Percentiles rank a stretch among this genome's conserved stretches.
Conservation (phyloP, 1,140 invertebrate species). For the Wasmannia auropunctata region DNA sequence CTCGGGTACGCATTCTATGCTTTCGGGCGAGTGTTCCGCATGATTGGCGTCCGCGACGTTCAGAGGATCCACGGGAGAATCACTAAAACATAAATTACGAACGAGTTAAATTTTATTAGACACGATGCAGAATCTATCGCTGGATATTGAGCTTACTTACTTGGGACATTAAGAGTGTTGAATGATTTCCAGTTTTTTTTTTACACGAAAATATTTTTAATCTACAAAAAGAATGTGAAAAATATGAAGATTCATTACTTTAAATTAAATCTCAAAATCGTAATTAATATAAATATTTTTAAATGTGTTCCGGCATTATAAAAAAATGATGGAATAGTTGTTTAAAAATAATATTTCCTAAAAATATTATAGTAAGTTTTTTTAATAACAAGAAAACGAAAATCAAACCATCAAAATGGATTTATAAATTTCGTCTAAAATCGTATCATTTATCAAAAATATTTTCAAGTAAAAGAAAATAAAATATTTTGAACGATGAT, state of each 20-base stretch:
- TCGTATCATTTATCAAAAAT: neutral
- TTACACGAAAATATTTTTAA: slow-evolving; percentile 42
- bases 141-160: slow-evolving; percentile 64
- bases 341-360: neutral
- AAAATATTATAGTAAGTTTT: neutral
- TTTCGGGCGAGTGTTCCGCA: neutral
- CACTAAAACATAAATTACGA: slow-evolving; percentile 63
- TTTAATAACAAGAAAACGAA: neutral
- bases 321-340: neutral
- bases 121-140: neutral
- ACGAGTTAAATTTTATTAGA: slow-evolving; percentile 33
- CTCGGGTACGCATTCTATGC: slow-evolving; percentile 17
- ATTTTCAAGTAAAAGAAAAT: slow-evolving; percentile 6
- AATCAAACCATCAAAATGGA: neutral
- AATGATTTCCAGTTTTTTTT: slow-evolving; percentile 43
- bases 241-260: neutral
- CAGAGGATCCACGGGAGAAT: slow-evolving; percentile 28
- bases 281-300: slow-evolving; percentile 6
- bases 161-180: slow-evolving; percentile 54
- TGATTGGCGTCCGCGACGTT: slow-evolving; percentile 18
- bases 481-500: neutral
- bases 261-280: neutral
- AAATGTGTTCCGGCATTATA: neutral
- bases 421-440: neutral
- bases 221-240: slow-evolving; percentile 27